A percentile compares a stretch with the other conserved stretches of the same genome.
Conservation (phyloP, 2,888 invertebrate species). For the Nomada lathburiana region DNA sequence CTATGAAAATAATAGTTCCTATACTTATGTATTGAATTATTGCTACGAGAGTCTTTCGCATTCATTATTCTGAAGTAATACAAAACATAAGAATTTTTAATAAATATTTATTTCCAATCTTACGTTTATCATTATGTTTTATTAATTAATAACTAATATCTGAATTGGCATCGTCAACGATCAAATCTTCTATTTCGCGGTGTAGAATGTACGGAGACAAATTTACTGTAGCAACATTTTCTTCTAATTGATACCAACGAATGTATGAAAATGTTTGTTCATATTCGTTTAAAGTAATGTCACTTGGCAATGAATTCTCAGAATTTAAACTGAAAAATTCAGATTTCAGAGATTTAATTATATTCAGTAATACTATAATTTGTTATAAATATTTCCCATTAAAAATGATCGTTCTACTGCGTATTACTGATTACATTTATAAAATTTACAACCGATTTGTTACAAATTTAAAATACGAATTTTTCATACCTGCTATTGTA, state of each 20-base stretch:
- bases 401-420: background rate
- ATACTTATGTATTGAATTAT: constrained; percentile 16
- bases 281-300: constrained; percentile 72
- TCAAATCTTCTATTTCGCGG: constrained; percentile 68
- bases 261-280: constrained; percentile 78
- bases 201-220: constrained; percentile 66
- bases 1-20: constrained; percentile 39
- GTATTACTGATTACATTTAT: background rate
- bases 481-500: constrained; percentile 58
- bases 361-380: background rate
- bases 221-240: constrained; percentile 65
- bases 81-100: background rate
- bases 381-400: background rate
- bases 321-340: constrained; percentile 67
- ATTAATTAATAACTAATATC: constrained; percentile 9
- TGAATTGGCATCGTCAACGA: constrained; percentile 21
- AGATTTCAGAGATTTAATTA: constrained; percentile 10
- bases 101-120: constrained; percentile 32
- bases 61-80: constrained; percentile 5
- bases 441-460: background rate
- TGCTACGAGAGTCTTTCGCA: constrained; percentile 9
- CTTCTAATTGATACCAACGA: constrained; percentile 76
- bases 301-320: constrained; percentile 66
- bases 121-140: background rate
- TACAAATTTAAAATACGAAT: constrained; percentile 5